A percentile compares a stretch with the other conserved stretches of the same genome.
Evolutionary conservation across 2,113 vertebrate genomes (phyloP).

Genomic region (Ceyx melanurus): DNA sequence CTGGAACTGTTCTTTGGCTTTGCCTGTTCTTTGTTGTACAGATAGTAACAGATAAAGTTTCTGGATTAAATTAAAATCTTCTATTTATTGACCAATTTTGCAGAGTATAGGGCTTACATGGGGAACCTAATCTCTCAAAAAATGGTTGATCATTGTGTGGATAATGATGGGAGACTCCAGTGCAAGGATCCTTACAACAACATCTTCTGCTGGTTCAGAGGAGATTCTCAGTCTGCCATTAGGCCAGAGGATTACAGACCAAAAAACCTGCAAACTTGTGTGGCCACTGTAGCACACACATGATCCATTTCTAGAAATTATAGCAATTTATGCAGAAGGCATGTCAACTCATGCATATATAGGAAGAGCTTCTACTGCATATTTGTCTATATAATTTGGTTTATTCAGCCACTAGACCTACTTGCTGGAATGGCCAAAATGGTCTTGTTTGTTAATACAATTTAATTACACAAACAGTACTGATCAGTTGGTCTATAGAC

Average conservation of each 20-base stretch:
- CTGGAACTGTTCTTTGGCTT: background rate
- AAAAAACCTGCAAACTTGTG: background rate
- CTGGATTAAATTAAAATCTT: background rate
- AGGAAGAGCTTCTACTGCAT: background rate
- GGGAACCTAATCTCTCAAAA: background rate
- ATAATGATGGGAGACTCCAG: background rate
- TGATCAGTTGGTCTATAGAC: background rate
- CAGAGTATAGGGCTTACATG: background rate
- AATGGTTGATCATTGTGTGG: background rate
- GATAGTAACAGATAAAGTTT: background rate
- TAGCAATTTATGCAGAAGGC: background rate
- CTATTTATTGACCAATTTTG: background rate
- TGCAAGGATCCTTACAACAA: background rate
- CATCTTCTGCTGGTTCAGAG: background rate
- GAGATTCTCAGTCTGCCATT: background rate
- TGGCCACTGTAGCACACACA: background rate
- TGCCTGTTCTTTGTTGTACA: background rate
- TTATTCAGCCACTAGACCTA: background rate
- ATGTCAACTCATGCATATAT: background rate
- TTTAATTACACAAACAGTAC: background rate
- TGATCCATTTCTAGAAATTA: background rate
- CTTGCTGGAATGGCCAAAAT: background rate
- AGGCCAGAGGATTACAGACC: background rate
- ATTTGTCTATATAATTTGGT: background rate
- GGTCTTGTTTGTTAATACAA: background rate